phyloP scores from a whole-genome alignment of 2,888 invertebrate species.

The Acheta domesticus region DNA sequence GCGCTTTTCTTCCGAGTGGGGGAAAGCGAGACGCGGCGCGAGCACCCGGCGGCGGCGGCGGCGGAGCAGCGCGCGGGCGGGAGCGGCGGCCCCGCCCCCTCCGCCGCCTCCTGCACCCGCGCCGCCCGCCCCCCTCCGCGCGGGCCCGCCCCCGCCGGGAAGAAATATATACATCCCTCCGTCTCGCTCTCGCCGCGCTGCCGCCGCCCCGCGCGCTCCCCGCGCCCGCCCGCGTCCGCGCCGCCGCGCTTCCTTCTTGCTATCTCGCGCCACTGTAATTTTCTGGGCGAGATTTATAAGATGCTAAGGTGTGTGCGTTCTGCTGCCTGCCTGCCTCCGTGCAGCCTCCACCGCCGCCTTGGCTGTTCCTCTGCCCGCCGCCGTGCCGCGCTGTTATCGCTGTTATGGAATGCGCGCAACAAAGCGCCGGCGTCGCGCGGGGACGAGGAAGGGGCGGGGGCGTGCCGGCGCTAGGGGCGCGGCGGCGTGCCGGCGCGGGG shows the following conservation, averaged over 20 bases:
- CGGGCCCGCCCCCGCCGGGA: conserved; percentile 26
- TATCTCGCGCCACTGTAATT: conserved; percentile 39
- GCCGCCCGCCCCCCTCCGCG: conserved; percentile 21
- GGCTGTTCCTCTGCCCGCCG: background rate
- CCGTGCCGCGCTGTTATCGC: conserved; percentile 32
- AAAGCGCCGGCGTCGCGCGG: conserved; percentile 21
- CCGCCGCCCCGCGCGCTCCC: conserved; percentile 37
- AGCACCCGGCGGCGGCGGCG: conserved; percentile 36
- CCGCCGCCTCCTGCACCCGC: conserved; percentile 11
- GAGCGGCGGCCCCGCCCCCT: conserved; percentile 30
- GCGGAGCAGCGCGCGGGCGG: conserved; percentile 36
- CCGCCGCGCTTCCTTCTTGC: conserved; percentile 32
- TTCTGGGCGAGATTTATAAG: conserved; percentile 37
- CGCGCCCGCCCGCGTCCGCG: conserved; percentile 38
- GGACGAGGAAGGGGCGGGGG: background rate
- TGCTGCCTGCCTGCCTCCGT: conserved; percentile 5
- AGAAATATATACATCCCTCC: conserved; percentile 36
- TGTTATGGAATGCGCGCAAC: conserved; percentile 33
- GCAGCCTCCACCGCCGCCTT: background rate
- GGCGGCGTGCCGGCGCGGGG: too few species aligned
- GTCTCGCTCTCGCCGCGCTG: conserved; percentile 34
- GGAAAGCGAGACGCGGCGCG: conserved; percentile 44
- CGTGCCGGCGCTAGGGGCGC: too few species aligned
- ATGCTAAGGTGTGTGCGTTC: conserved; percentile 37
- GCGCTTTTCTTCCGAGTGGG: conserved; percentile 62